Evolutionary conservation across 1,140 invertebrate species (phyloP).

Genomic region (Asobara japonica): DNA sequence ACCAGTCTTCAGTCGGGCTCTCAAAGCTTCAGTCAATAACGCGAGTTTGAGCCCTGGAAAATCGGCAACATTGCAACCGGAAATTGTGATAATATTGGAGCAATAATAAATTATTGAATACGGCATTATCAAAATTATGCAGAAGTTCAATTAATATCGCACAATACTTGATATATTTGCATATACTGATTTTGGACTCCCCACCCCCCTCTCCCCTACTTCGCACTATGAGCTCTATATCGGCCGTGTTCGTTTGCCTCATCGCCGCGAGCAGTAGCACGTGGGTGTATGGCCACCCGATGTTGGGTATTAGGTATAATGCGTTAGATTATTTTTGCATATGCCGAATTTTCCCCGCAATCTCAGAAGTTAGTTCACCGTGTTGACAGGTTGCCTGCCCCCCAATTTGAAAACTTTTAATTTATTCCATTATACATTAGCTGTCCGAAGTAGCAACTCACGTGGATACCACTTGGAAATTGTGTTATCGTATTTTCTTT

Average conservation of each 20-base stretch:
- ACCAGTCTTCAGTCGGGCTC: background rate
- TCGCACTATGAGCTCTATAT: background rate
- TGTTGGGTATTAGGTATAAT: constrained; percentile 5
- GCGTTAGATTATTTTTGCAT: constrained; percentile 14
- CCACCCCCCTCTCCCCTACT: background rate
- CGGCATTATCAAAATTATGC: too few relatives aligned
- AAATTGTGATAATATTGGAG: too few relatives aligned
- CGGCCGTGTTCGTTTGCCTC: background rate
- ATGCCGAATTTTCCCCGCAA: background rate
- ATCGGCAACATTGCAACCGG: background rate
- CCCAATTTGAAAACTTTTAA: background rate
- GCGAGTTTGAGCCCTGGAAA: background rate
- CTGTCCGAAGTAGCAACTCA: background rate
- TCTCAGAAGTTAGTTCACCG: background rate
- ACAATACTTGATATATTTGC: too few relatives aligned
- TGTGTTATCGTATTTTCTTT: background rate
- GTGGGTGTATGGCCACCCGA: constrained; percentile 5
- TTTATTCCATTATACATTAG: background rate
- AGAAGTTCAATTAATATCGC: background rate
- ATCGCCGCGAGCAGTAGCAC: constrained; percentile 3
- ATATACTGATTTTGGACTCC: background rate
- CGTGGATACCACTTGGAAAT: background rate
- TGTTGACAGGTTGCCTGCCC: background rate
- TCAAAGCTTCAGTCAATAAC: background rate
- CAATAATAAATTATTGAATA: too few relatives aligned